phyloP scores from a whole-genome alignment of 1,140 invertebrate genomes.

The Magallana ariakensis region DNA sequence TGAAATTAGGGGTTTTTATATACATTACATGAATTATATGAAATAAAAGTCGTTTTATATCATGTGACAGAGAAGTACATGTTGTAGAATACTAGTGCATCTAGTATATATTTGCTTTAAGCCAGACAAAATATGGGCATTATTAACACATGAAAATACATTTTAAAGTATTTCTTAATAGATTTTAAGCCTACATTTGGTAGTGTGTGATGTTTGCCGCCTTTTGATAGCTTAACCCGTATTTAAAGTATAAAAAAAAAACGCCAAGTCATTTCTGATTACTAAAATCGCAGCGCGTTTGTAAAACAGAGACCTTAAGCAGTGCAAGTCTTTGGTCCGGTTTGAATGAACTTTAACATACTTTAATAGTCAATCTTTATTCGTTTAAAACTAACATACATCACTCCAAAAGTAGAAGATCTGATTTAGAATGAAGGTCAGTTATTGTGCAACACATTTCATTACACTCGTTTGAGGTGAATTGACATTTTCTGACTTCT shows the following conservation, averaged over 20 bases:
- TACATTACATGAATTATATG: no score
- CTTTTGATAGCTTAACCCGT: background rate
- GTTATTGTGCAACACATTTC: background rate
- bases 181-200: background rate
- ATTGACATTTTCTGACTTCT: background rate
- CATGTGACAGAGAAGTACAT: no score
- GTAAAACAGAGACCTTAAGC: background rate
- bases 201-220: background rate
- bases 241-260: background rate
- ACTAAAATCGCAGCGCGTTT: constrained; percentile 1
- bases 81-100: no score
- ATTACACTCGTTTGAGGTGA: background rate
- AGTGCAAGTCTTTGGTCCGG: background rate
- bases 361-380: constrained; percentile 4
- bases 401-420: background rate
- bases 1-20: no score
- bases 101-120: no score
- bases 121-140: no score
- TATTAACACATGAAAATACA: no score
- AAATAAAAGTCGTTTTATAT: no score
- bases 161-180: background rate
- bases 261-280: constrained; percentile 5
- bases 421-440: background rate
- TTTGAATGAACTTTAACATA: constrained; percentile 13
- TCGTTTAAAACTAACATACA: background rate